Conservation (phyloP, 2,888 invertebrate genomes). For the Silvanus unidentatus region DNA sequence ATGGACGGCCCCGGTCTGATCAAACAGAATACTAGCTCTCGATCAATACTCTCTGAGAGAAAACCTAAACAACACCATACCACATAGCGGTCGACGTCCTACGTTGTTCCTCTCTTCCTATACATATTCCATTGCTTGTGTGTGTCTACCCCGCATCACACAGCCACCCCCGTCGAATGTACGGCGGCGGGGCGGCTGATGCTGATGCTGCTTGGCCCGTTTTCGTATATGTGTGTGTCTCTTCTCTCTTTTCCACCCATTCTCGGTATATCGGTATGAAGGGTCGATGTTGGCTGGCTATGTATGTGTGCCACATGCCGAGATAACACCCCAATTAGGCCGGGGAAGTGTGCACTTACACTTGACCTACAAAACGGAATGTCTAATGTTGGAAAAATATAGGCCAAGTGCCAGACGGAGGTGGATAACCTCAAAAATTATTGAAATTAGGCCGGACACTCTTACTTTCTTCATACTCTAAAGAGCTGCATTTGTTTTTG, state of each 20-base stretch:
- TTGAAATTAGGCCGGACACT: too few relatives aligned
- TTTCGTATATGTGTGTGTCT: not conserved
- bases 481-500: too few relatives aligned
- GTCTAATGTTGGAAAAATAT: slow-evolving; percentile 23
- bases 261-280: too few relatives aligned
- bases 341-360: slow-evolving; percentile 19
- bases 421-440: slow-evolving; percentile 1
- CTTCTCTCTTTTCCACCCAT: too few relatives aligned
- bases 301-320: slow-evolving; percentile 11
- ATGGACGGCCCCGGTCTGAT: slow-evolving; percentile 33
- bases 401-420: slow-evolving; percentile 14
- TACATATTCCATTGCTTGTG: not conserved
- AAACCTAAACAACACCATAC: slow-evolving; percentile 38
- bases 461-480: too few relatives aligned
- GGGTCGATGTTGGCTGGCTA: too few relatives aligned
- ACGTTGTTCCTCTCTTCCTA: slow-evolving; percentile 1
- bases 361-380: slow-evolving; percentile 24
- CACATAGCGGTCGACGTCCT: slow-evolving; percentile 27
- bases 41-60: slow-evolving; percentile 34
- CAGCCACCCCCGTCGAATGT: slow-evolving; percentile 3
- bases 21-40: slow-evolving; percentile 31
- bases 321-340: slow-evolving; percentile 19
- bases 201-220: slow-evolving; percentile 4
- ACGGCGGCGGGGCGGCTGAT: not conserved
- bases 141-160: not conserved